Evolutionary conservation across 2,888 invertebrate species (phyloP), one percentile per base, ranked within the genome.

Genomic region (Phorcus lineatus): DNA sequence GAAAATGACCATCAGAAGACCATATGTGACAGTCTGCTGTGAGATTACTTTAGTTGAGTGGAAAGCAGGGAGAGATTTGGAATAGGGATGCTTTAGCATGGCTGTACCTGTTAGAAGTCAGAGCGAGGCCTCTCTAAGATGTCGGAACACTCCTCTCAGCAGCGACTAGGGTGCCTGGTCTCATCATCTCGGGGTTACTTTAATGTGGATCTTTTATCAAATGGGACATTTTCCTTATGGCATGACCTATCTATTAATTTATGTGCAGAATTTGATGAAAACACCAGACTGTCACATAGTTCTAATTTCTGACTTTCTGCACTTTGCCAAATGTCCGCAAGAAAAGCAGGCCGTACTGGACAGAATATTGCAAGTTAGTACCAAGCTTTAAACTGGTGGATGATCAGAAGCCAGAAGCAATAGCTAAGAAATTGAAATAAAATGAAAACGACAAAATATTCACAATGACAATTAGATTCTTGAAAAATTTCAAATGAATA

Each of bases 21-120:
- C 19, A 70, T 70, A 70, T 70, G 70, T 70, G 70, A 70, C 70
- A 70, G 70, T 70, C 70, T 70, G 70, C 70, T 70, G 70, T 40
- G 57, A 19, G 19, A 9, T 19, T 57, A 19, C n/a, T 57, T 57
- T 16, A 19, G 24, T 57, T 57, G 57, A 57, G 24, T 57, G 7
- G 11, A 24, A 7, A 57, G 47, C 47, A 47, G 47, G 47, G 47
- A 47, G 28, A 62, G 62, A 28, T 62, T 62, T 62, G 62, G 62
- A 62, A 62, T 24, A 62, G 62, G 62, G 62, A 57, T 62, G 24
- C 28, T 62, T 24, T 62, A 62, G 62, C 13, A 62, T 24, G 28
- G 62, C 24, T 62, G 22, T 62, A 62, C 62, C 62, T 62, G 62
- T 62, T 62, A 16, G 62, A 2, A 62, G 62, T 24, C 24, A 24